Base-by-base conservation (phyloP, 2,888 invertebrate species). In the Catocala nupta region DNA sequence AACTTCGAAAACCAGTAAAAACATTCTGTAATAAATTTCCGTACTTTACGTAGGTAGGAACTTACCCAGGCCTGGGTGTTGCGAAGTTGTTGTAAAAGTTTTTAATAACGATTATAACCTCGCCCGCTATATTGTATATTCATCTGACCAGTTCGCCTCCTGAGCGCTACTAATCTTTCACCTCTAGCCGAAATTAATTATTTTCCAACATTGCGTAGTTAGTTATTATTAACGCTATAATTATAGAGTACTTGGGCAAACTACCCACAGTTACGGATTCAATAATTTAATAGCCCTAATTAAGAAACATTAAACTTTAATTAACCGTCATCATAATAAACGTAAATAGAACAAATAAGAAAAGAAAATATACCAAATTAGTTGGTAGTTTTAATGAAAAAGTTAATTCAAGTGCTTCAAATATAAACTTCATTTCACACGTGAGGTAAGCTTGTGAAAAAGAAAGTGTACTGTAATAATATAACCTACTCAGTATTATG, bases 1-100 rank as follows among this genome's bases (percentile, higher is more conserved):
- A 91, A 93, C 90, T 91, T 88, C 77, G 89, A 85, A 89, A 85
- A 90, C 87, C 88, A 89, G 87, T 90, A 90, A 92, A 91, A 93
- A 92, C 90, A 91, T 90, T 88, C 81, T 80, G 86, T 88, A 90
- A 91, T 91, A 92, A 91, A 91, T 91, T 91, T 88, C 71, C 83
- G 77, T 86, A 87, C 85, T 85, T 86, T 86, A 82, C 79, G 81
- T 75, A 78, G 83, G 77, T 82, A 77, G 70, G 67, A 70, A 77
- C 57, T 73, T 70, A 75, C 76, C 80, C 80, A 81, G 78, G 80
- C 81, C 84, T 81, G 80, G 79, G 78, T 86, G 84, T 87, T 87
- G 82, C 76, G 81, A 78, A 83, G 77, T 82, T 81, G 81, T 79
- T 77, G 63, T 75, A 82, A 84, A 84, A 83, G 77, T 84, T 84